These are phyloP conservation scores for Micrasema longulum DNA, from an alignment of 1,140 invertebrate genomes.

Conservation along the genomic window DNA sequence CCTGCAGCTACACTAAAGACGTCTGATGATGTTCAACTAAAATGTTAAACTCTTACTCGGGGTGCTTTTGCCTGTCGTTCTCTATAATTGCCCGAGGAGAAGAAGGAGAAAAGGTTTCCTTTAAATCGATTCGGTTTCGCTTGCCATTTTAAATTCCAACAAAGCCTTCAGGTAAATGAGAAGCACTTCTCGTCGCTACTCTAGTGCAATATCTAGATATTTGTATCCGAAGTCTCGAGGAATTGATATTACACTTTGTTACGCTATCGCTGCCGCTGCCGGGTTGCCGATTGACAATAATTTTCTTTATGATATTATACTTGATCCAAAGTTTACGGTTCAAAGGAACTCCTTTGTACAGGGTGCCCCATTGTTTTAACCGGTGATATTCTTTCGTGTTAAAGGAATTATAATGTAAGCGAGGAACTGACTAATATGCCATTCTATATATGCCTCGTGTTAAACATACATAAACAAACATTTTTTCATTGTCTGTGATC, in stretches of 20 bases:
- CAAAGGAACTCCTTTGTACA: slow-evolving; percentile 35
- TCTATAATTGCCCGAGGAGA: slow-evolving; percentile 7
- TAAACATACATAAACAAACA: slow-evolving; percentile 3
- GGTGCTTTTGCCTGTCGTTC: slow-evolving; percentile 1
- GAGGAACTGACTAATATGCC: slow-evolving; percentile 47
- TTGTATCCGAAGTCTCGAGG: slow-evolving; percentile 7
- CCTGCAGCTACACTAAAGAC: not conserved
- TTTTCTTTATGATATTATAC: slow-evolving; percentile 40
- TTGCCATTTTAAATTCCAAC: not conserved
- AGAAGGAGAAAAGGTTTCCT: not conserved
- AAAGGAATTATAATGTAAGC: slow-evolving; percentile 31
- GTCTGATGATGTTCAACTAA: slow-evolving; percentile 26
- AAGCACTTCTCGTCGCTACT: slow-evolving; percentile 2
- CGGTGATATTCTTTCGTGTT: slow-evolving; percentile 46
- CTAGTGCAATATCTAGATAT: not conserved
- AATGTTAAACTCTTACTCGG: slow-evolving; percentile 21
- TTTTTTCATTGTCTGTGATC: not conserved
- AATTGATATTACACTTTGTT: slow-evolving; percentile 11
- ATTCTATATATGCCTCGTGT: slow-evolving; percentile 42
- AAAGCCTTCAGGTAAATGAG: slow-evolving; percentile 18
- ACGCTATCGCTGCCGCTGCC: not conserved
- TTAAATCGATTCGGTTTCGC: slow-evolving; percentile 17
- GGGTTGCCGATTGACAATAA: slow-evolving; percentile 1
- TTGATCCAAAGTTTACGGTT: slow-evolving; percentile 22
- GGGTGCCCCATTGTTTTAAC: slow-evolving; percentile 45